Percentiles rank a stretch among this genome's conserved stretches.
Conservation (phyloP, 1,140 invertebrate species). For the Lepidurus apus region DNA sequence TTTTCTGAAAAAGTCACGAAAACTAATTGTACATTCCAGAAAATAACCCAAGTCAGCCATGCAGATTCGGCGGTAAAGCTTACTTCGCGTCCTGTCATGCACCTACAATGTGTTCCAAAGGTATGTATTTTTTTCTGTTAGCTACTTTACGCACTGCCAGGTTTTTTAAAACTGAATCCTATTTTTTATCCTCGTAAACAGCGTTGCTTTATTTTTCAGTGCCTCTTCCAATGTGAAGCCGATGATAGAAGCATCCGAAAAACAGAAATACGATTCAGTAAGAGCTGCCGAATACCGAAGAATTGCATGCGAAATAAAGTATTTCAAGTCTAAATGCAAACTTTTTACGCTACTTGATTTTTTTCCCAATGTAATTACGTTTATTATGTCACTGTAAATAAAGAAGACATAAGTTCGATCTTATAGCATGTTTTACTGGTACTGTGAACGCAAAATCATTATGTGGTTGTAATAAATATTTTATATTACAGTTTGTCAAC, state of each 20-base stretch:
- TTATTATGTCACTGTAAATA: not conserved
- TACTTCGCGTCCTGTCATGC: not conserved
- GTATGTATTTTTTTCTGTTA: slow-evolving; percentile 7
- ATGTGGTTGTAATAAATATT: not conserved
- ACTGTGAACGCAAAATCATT: not conserved
- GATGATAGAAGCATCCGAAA: not conserved
- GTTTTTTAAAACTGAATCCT: too few species aligned
- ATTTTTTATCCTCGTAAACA: not conserved
- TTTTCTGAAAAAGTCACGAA: not conserved
- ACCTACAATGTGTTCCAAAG: not conserved
- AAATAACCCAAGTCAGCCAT: not conserved
- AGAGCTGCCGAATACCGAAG: not conserved
- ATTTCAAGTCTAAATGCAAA: not conserved
- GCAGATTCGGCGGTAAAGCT: not conserved
- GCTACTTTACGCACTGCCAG: too few species aligned
- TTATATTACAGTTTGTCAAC: too few species aligned
- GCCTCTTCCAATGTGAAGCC: not conserved
- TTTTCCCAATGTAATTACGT: not conserved
- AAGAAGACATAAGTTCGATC: not conserved
- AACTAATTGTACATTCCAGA: not conserved
- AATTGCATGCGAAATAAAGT: not conserved
- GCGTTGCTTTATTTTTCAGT: not conserved
- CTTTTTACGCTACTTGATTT: not conserved
- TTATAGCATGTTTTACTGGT: not conserved
- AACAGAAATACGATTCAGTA: not conserved